Evolutionary conservation across 2,113 vertebrate genomes (phyloP).

Genomic region (Bolborhynchus lineola): DNA sequence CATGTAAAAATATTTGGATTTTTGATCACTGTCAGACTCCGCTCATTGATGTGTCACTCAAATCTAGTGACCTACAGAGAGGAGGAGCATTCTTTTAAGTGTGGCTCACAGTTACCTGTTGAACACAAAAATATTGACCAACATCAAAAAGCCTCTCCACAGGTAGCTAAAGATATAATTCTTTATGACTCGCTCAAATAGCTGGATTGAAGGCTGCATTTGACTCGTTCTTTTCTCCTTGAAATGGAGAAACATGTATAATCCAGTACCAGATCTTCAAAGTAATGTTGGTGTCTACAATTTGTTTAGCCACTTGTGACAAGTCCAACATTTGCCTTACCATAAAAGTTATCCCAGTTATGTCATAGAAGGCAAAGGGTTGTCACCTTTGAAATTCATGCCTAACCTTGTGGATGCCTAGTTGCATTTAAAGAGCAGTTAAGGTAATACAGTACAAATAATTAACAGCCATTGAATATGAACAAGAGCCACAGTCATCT

Average conservation of each 20-base stretch:
- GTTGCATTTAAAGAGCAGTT: background rate
- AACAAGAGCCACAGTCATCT: fast-evolving
- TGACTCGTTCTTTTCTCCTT: background rate
- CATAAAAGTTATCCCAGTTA: background rate
- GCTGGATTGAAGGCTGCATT: background rate
- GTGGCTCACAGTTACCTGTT: background rate
- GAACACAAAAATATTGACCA: background rate
- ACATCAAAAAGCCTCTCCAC: background rate
- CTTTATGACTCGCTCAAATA: background rate
- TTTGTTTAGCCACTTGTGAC: background rate
- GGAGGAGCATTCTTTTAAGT: background rate
- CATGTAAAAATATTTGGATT: background rate
- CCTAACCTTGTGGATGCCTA: background rate
- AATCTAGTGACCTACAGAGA: background rate
- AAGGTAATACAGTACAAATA: background rate
- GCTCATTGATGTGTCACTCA: background rate
- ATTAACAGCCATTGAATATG: background rate
- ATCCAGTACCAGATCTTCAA: background rate
- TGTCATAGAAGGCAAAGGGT: background rate
- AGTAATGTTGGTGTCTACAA: background rate
- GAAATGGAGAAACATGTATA: background rate
- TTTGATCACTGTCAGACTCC: background rate
- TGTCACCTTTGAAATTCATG: background rate
- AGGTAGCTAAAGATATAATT: background rate
- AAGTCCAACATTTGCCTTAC: background rate